A percentile compares a stretch with the other conserved stretches of the same genome.
These are phyloP conservation scores for Chamaetylas fuelleborni DNA, from an alignment of 2,113 vertebrate species.

Conservation along the genomic window DNA sequence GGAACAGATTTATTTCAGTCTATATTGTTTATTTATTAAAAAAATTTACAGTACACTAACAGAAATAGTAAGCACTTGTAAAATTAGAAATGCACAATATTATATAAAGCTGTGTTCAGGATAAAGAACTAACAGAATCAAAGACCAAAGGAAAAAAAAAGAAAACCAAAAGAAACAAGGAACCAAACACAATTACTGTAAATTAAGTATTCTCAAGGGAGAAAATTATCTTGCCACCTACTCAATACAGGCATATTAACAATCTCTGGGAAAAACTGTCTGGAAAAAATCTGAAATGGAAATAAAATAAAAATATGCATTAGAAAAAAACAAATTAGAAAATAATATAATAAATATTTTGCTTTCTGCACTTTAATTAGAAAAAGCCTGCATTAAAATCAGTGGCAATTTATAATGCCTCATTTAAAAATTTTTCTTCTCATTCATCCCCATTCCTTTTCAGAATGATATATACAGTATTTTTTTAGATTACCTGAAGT, in stretches of 20 bases:
- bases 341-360: not conserved
- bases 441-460: not conserved
- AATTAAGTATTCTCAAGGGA: not conserved
- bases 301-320: not conserved
- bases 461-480: not conserved
- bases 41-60: not conserved
- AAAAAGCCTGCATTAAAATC: not conserved
- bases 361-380: not conserved
- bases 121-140: not conserved
- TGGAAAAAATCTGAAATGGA: not conserved
- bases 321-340: not conserved
- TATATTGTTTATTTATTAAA: not conserved
- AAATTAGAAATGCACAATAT: not conserved
- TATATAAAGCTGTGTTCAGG: not conserved
- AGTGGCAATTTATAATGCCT: rapidly evolving
- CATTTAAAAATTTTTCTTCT: not conserved
- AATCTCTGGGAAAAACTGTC: not conserved
- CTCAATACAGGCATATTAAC: not conserved
- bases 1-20: not conserved
- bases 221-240: not conserved
- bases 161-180: not conserved
- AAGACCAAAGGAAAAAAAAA: rapidly evolving
- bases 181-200: not conserved
- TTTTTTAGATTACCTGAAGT: not conserved
- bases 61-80: not conserved